Evolutionary conservation across 1,140 invertebrate species (phyloP).

Genomic region (Monomorium pharaonis): DNA sequence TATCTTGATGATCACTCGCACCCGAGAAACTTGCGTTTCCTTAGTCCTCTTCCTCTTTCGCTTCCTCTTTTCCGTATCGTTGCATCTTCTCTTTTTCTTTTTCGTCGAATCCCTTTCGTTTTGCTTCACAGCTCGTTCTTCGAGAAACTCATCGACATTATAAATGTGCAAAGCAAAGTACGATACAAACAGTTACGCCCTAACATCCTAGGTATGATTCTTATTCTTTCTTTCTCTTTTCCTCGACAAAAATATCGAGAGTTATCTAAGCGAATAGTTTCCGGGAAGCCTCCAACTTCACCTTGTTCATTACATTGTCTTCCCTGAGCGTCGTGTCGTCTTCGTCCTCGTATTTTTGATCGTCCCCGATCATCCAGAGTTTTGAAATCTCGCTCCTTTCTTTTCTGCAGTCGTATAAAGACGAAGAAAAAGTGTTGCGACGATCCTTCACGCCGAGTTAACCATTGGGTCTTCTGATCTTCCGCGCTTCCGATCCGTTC

Average conservation of each 20-base stretch:
- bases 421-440: background rate
- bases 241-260: background rate
- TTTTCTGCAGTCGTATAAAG: background rate
- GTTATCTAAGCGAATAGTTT: slow-evolving; percentile 29
- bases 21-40: slow-evolving; percentile 36
- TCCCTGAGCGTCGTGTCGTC: background rate
- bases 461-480: background rate
- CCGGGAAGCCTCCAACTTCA: slow-evolving; percentile 28
- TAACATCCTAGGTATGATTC: slow-evolving; percentile 39
- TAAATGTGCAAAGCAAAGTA: slow-evolving; percentile 63
- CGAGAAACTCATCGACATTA: slow-evolving; percentile 27
- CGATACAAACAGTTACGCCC: slow-evolving; percentile 61
- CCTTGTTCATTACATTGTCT: background rate
- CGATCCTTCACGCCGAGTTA: background rate
- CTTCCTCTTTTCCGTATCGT: background rate
- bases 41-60: slow-evolving; percentile 11
- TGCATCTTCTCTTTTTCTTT: background rate
- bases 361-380: background rate
- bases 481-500: slow-evolving; percentile 8
- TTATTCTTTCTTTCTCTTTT: background rate
- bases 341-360: slow-evolving; percentile 5
- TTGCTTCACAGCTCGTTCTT: background rate
- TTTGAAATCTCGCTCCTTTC: background rate
- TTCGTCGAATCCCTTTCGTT: background rate
- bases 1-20: slow-evolving; percentile 21